Base-by-base conservation (phyloP, 2,113 vertebrate species). In the Tupaia tana region DNA sequence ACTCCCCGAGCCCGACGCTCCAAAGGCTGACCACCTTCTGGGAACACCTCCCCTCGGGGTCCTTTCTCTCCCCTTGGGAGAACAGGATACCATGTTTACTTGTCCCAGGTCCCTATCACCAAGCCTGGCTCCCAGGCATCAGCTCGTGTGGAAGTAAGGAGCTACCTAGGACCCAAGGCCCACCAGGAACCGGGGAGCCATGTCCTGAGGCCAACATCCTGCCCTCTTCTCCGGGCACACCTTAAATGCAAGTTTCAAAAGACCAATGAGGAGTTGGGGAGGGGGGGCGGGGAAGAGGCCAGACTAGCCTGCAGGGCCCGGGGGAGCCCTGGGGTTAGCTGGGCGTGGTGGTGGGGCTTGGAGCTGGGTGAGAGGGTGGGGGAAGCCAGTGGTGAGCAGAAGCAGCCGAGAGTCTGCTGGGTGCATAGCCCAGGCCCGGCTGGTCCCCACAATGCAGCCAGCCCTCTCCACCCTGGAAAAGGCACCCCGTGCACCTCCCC, bases 221-320 rank as follows among this genome's bases (percentile, higher is more conserved):
- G 69, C n/a, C 19, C 74, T 92, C 66, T 75, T 85, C 70, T 24
- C 24, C 98, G 96, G 97, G 96, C 93, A 97, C 96, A 93, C 25
- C 31, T 19, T 75, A 93, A 97, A 96, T 77, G 84, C 7, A 43
- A 93, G 79, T 96, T 98, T 97, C 96, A 94, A 96, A 97, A 92
- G 91, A 96, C 87, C 86, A 87, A 86, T 86, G 95, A 9, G 6
- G 83, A 59, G 85, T 29, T 91, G 96, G 69, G 84, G 11, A n/a
- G n/a, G n/a, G n/a, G n/a, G n/a, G n/a, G n/a, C n/a, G 79, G 80
- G 93, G 2, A 59, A 0, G 83, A 61, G 12, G 87, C 61, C 67
- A 56, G 77, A 61, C 6, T 61, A 74, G 3, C 24, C 2, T 3
- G 0, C 52, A n/a, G 59, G 96, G 56, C n/a, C 64, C 58, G 22